These are phyloP conservation scores for Megalonaias nervosa DNA, from an alignment of 1,140 invertebrate genomes.

Conservation along the genomic window DNA sequence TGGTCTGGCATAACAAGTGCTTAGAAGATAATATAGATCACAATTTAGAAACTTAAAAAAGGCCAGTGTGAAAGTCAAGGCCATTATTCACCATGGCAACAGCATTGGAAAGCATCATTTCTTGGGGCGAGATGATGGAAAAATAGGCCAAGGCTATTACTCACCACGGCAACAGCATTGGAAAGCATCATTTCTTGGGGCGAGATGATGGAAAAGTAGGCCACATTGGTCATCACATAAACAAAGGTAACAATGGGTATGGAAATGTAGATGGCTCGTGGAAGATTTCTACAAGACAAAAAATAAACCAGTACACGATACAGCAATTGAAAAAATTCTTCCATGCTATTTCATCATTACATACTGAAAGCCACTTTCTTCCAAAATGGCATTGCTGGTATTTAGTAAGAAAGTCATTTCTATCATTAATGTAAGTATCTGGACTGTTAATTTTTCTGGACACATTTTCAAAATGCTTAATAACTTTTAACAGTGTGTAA, in stretches of 20 bases:
- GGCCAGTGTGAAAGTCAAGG: not conserved
- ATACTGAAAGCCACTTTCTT: too few relatives aligned
- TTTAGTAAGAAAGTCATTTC: too few relatives aligned
- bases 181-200: slow-evolving; percentile 71
- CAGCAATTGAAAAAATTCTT: too few relatives aligned
- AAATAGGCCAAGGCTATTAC: slow-evolving; percentile 71
- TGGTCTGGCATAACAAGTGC: too few relatives aligned
- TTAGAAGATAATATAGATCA: too few relatives aligned
- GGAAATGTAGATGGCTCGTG: slow-evolving; percentile 73
- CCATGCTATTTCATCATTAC: too few relatives aligned
- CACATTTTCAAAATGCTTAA: too few relatives aligned
- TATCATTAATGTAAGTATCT: too few relatives aligned
- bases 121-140: slow-evolving; percentile 71
- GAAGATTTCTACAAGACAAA: slow-evolving; percentile 70
- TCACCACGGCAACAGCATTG: slow-evolving; percentile 74
- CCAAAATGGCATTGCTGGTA: too few relatives aligned
- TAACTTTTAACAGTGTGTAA: too few relatives aligned
- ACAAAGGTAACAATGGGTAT: slow-evolving; percentile 72
- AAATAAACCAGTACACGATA: not conserved
- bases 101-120: slow-evolving; percentile 72
- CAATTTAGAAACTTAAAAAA: too few relatives aligned
- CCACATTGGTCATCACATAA: slow-evolving; percentile 73
- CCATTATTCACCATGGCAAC: slow-evolving; percentile 72
- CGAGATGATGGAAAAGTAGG: slow-evolving; percentile 74
- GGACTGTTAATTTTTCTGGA: too few relatives aligned